These are phyloP conservation scores for Caenorhabditis remanei DNA, from an alignment of 1,140 invertebrate species.

Conservation along the genomic window DNA sequence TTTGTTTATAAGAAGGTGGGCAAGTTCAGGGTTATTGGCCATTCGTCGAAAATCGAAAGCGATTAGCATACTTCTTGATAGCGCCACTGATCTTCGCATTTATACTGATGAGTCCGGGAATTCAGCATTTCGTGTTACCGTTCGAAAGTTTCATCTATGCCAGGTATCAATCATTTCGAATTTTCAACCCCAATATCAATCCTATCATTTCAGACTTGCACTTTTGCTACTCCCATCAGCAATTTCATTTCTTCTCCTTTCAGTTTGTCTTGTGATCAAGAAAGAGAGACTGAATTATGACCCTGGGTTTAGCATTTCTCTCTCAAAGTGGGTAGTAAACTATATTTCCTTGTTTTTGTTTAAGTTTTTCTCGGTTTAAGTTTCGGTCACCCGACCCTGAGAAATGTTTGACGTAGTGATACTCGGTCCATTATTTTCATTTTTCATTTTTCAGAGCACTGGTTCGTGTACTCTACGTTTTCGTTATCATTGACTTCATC, in stretches of 20 bases:
- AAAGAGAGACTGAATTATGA: constrained; percentile 54
- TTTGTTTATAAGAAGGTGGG: background rate
- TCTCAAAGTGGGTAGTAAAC: constrained; percentile 51
- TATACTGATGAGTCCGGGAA: constrained; percentile 6
- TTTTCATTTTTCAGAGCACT: constrained; percentile 26
- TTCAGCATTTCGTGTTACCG: constrained; percentile 8
- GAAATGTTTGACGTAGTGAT: background rate
- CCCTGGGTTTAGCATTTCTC: constrained; percentile 55
- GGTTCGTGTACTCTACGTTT: constrained; percentile 33
- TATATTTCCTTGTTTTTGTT: constrained; percentile 51
- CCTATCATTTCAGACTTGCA: constrained; percentile 32
- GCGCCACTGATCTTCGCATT: constrained; percentile 31
- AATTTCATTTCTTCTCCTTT: constrained; percentile 47
- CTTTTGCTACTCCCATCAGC: constrained; percentile 50
- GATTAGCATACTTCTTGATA: constrained; percentile 39
- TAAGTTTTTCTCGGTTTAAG: constrained; percentile 29
- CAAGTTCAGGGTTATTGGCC: constrained; percentile 49
- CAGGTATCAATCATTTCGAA: background rate
- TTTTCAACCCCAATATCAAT: constrained; percentile 1
- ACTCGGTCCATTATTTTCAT: background rate
- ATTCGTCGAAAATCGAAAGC: constrained; percentile 43
- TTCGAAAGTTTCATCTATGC: constrained; percentile 41
- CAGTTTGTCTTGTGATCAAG: constrained; percentile 51
- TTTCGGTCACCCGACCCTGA: constrained; percentile 27
- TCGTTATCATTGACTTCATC: constrained; percentile 43